phyloP scores from a whole-genome alignment of 2,797 vertebrate genomes.

The Oreonectes daqikongensis region DNA sequence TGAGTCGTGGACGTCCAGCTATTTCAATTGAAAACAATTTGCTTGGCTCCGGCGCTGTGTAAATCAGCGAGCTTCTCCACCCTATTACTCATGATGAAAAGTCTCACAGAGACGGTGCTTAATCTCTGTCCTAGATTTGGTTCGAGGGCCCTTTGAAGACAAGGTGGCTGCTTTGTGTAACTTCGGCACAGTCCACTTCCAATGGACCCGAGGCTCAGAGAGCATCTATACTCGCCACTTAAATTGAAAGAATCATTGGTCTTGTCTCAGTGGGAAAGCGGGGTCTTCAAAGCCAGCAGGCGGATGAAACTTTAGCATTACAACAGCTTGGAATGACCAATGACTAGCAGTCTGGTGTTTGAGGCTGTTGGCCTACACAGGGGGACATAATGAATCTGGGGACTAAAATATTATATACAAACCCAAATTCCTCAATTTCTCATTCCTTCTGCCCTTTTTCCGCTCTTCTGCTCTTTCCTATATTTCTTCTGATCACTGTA shows the following conservation, averaged over 20 bases:
- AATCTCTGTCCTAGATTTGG: slow-evolving; percentile 63
- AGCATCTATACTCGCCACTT: slow-evolving; percentile 45
- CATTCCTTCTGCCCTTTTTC: not conserved
- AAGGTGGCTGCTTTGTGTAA: slow-evolving; percentile 62
- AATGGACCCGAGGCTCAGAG: slow-evolving; percentile 37
- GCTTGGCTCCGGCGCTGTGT: slow-evolving; percentile 59
- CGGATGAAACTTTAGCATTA: slow-evolving; percentile 13
- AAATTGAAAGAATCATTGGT: slow-evolving; percentile 31
- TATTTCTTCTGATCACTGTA: slow-evolving; percentile 6
- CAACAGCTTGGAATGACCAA: slow-evolving; percentile 35
- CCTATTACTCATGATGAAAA: slow-evolving; percentile 64
- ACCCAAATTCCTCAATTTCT: not conserved
- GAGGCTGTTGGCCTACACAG: slow-evolving; percentile 7
- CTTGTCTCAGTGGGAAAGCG: slow-evolving; percentile 26
- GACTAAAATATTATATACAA: not conserved
- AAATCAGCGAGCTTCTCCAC: slow-evolving; percentile 61
- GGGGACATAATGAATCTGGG: not conserved
- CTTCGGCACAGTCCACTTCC: slow-evolving; percentile 50
- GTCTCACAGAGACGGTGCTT: slow-evolving; percentile 61
- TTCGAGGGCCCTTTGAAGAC: slow-evolving; percentile 60
- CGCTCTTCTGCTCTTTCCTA: not conserved
- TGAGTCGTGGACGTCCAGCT: slow-evolving; percentile 39
- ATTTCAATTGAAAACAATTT: slow-evolving; percentile 58
- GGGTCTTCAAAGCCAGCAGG: slow-evolving; percentile 13
- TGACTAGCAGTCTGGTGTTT: slow-evolving; percentile 14